Evolutionary conservation across 2,113 vertebrate genomes (phyloP), one percentile per base, ranked within the genome.

Genomic region (Lepus americanus): DNA sequence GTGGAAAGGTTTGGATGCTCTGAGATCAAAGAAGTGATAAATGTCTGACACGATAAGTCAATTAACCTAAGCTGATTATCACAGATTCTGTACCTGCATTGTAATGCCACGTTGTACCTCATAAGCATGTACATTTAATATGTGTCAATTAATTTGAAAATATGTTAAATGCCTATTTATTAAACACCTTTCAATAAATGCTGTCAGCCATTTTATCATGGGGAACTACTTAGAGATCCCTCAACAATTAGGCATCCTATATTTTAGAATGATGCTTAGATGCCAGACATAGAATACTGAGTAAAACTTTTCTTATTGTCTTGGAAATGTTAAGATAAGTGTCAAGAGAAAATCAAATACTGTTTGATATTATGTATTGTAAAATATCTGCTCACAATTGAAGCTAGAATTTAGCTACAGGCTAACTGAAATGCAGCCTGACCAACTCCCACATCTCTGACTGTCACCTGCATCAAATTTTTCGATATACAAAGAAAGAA

Each of bases 221-320:
- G 4, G 6, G 2, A 53, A 1, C 3, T 74, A 66, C 14, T 69
- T 85, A 44, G 6, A 44, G 3, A 82, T n/a, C 39, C 5, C 67
- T 33, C 23, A 69, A 1, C 7, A 61, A 2, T 7, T 63, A 72
- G 11, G 8, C 16, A 22, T 66, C 27, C 66, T 3, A 23, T 59
- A 31, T 29, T 79, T 55, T 73, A 39, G 14, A 23, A 74, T 59
- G 31, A 2, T 10, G 39, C 33, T 72, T 5, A 85, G 25, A 69
- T 53, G 19, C 0, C 10, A 72, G 16, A 20, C 20, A 51, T 0
- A 66, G 0, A 1, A 2, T 27, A 17, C 22, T 16, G 1, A 78
- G 7, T 22, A n/a, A 5, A 7, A 67, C 9, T 80, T 63, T 88
- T 49, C 16, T 51, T 36, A 0, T 36, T 55, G 14, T 36, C 19